Conservation (phyloP, 2,113 vertebrate genomes). For the Pterocles orientalis region DNA sequence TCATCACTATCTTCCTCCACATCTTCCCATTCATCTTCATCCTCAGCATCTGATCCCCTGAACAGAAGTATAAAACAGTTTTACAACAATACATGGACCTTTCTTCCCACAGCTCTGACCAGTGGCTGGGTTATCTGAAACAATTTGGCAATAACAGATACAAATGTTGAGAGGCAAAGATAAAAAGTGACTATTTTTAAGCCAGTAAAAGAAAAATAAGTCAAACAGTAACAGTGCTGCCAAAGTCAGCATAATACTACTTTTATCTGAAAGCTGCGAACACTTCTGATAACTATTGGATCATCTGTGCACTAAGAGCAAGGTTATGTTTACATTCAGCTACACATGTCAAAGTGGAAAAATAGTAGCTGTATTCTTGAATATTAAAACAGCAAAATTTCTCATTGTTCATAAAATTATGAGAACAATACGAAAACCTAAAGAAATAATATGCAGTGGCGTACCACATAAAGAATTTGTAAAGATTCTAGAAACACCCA, state of each 20-base stretch:
- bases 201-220: background rate
- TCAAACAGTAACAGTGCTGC: background rate
- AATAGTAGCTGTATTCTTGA: background rate
- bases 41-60: constrained; percentile 59
- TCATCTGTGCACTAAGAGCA: background rate
- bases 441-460: background rate
- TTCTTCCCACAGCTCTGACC: background rate
- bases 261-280: background rate
- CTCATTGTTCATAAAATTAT: background rate
- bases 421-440: background rate
- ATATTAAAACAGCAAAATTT: background rate
- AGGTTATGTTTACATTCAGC: background rate
- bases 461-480: background rate
- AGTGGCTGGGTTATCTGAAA: background rate
- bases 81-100: background rate
- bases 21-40: constrained; percentile 86
- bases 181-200: background rate
- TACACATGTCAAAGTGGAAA: background rate
- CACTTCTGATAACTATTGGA: background rate
- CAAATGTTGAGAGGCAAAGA: background rate
- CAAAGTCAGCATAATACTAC: background rate
- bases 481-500: background rate
- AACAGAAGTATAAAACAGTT: background rate
- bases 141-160: background rate
- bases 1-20: constrained; percentile 73